These are phyloP conservation scores for Neoitamus cyanurus DNA, from an alignment of 2,888 invertebrate genomes.

Conservation along the genomic window DNA sequence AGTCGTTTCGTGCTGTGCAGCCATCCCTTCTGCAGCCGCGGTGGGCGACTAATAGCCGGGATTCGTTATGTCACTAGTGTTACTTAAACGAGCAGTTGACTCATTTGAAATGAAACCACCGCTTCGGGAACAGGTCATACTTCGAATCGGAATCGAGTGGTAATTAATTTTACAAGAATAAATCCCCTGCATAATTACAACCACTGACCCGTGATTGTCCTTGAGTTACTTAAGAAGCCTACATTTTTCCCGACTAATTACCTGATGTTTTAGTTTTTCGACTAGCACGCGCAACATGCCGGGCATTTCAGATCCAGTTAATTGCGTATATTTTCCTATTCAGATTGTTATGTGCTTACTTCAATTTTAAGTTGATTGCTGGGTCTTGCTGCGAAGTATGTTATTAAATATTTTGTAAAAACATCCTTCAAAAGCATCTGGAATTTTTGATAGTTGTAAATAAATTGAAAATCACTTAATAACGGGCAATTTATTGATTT, in stretches of 20 bases:
- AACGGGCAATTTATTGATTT: too few relatives aligned
- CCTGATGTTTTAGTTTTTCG: neutral
- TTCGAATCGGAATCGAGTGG: neutral
- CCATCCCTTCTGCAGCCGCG: neutral
- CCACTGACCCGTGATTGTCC: neutral
- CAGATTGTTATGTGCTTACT: neutral
- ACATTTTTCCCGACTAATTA: neutral
- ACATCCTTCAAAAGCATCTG: neutral
- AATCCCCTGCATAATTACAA: neutral
- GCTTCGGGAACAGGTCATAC: neutral
- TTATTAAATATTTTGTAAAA: neutral
- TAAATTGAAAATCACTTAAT: neutral
- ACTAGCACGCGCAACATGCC: neutral
- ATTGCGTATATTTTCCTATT: neutral
- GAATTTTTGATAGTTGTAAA: neutral
- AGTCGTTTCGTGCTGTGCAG: neutral
- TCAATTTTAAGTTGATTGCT: neutral
- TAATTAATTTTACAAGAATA: constrained; percentile 19
- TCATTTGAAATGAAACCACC: constrained; percentile 12
- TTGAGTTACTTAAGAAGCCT: neutral
- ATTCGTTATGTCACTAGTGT: neutral
- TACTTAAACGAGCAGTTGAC: constrained; percentile 2
- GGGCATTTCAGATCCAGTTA: neutral
- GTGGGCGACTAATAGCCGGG: neutral
- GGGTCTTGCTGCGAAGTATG: neutral